A percentile compares a stretch with the other conserved stretches of the same genome.
These are phyloP conservation scores for Aphaenogaster ashmeadi DNA, from an alignment of 1,140 invertebrate genomes.

Conservation along the genomic window DNA sequence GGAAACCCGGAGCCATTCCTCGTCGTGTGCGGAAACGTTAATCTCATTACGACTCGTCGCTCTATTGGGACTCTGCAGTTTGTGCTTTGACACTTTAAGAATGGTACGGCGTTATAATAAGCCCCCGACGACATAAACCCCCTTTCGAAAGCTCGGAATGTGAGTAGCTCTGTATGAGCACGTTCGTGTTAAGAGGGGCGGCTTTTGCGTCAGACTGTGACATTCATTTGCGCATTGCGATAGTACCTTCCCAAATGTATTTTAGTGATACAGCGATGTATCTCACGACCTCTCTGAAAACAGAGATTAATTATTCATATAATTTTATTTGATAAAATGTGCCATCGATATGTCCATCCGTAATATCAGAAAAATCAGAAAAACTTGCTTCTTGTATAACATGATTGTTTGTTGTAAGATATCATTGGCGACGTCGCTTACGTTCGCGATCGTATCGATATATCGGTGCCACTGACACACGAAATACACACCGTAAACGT, in stretches of 20 bases:
- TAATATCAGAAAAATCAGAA: neutral
- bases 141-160: neutral
- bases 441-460: slow-evolving; percentile 22
- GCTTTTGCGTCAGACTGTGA: slow-evolving; percentile 22
- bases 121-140: slow-evolving; percentile 46
- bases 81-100: slow-evolving; percentile 71
- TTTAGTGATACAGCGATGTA: neutral
- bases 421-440: neutral
- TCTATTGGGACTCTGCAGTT: slow-evolving; percentile 67
- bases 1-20: slow-evolving; percentile 3
- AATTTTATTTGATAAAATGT: slow-evolving; percentile 6
- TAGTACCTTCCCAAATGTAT: neutral
- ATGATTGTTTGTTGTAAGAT: neutral
- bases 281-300: neutral
- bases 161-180: neutral
- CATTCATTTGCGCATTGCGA: slow-evolving; percentile 6
- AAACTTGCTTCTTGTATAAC: neutral
- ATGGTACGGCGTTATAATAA: slow-evolving; percentile 72
- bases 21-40: slow-evolving; percentile 72
- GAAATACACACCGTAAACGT: neutral
- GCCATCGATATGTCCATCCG: neutral
- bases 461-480: neutral
- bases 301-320: slow-evolving; percentile 7
- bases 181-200: neutral
- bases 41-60: slow-evolving; percentile 77